phyloP scores from a whole-genome alignment of 64 coral and sea anemone species.

The Montipora capricornis region DNA sequence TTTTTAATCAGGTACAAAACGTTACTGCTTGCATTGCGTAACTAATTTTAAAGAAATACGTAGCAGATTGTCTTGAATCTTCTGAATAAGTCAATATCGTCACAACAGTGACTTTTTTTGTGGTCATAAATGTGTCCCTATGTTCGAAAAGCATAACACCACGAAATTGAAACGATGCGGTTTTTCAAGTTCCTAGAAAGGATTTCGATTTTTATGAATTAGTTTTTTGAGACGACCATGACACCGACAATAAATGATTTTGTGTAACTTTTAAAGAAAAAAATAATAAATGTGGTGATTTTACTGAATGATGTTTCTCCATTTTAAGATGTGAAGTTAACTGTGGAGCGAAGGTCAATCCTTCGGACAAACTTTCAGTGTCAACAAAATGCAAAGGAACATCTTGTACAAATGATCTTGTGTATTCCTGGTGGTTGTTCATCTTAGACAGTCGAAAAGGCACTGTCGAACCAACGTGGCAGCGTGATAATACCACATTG shows the following conservation, averaged over 20 bases:
- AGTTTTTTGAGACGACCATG: neutral
- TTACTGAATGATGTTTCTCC: neutral
- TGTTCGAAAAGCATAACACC: too few relatives aligned
- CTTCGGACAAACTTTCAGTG: slow-evolving; percentile 60
- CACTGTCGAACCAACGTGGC: neutral
- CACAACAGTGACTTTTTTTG: too few relatives aligned
- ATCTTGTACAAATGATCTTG: slow-evolving; percentile 37
- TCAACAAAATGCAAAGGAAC: slow-evolving; percentile 36
- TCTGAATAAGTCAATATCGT: too few relatives aligned
- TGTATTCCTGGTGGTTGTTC: slow-evolving; percentile 68
- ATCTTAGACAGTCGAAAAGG: neutral
- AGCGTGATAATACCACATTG: neutral
- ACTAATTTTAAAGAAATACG: too few relatives aligned
- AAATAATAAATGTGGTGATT: neutral
- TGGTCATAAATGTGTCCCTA: too few relatives aligned
- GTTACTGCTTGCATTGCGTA: too few relatives aligned
- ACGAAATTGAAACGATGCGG: too few relatives aligned
- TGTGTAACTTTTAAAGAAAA: neutral
- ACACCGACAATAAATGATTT: neutral
- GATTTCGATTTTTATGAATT: too few relatives aligned
- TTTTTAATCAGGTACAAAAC: too few relatives aligned
- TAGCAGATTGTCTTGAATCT: too few relatives aligned
- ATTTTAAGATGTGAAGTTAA: slow-evolving; percentile 81
- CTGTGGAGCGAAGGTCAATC: slow-evolving; percentile 75
- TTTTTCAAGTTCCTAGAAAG: too few relatives aligned